Evolutionary conservation across 2,888 invertebrate species (phyloP), one percentile per base, ranked within the genome.

Genomic region (Drosophila affinis): DNA sequence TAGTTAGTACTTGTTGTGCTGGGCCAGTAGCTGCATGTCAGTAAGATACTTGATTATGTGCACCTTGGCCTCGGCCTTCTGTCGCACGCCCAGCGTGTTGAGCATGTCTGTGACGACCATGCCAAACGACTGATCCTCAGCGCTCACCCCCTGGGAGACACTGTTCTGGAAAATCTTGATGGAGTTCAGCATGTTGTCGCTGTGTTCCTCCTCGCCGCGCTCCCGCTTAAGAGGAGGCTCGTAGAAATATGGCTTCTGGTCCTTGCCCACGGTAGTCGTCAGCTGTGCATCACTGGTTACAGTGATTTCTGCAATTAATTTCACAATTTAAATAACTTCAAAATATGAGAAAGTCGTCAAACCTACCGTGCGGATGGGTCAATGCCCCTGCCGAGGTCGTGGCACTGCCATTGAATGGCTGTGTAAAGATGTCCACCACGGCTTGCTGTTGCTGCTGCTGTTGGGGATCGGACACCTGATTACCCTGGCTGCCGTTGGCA

Each of bases 61-160:
- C 64, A 90, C 90, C 77, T 90, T 90, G n/a, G 91, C 90, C 76
- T 90, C 90, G 39, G 90, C 90, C 71, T 90, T 90, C 64, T 90
- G 90, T 65, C 90, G 81, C 56, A 90, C 90, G 56, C 90, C 90
- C 75, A 90, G 79, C 55, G 90, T 90, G 70, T 90, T 90, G 39
- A 90, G 82, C 90, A 90, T 90, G 72, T 90, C 90, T 54, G 90
- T 91, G 71, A 90, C 90, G 9, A 90, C 90, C 81, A 90, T 91
- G 53, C 90, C 90, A 64, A 90, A 90, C 18, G 91, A 91, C 60
- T 90, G 90, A 75, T 90, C 90, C 76, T 90, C 90, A 52, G 90
- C 91, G 65, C 91, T 90, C 39, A 90, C 90, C 7, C 89, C 87
- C 75, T 90, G 90, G 47, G 91, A 88, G 71, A 90, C 90, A 60